Conservation (phyloP, 1,140 invertebrate species). For the Dendrolimus punctatus region DNA sequence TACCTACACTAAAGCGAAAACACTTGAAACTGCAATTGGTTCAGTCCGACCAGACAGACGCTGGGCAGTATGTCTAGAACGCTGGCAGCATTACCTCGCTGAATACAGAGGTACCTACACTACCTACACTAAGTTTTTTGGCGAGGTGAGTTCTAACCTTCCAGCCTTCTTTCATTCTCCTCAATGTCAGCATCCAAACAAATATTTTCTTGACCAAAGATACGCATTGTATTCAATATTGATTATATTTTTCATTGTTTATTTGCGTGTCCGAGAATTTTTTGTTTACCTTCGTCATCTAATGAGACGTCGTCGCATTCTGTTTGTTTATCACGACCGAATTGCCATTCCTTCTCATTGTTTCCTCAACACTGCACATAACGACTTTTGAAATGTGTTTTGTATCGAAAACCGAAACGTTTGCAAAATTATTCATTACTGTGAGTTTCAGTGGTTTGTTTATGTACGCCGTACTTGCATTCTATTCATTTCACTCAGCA, state of each 20-base stretch:
- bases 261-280: conserved; percentile 17
- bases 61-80: too few species aligned
- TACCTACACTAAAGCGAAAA: too few species aligned
- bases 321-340: conserved; percentile 23
- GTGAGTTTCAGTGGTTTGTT: conserved; percentile 39
- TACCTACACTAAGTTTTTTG: too few species aligned
- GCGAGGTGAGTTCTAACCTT: too few species aligned
- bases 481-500: conserved; percentile 46
- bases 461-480: conserved; percentile 38
- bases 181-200: too few species aligned
- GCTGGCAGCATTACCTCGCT: too few species aligned
- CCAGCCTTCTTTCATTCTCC: too few species aligned
- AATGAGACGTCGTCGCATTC: conserved; percentile 12
- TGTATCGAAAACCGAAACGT: conserved; percentile 31
- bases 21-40: too few species aligned
- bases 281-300: conserved; percentile 20
- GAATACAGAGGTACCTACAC: too few species aligned
- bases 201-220: too few species aligned
- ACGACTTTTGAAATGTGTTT: conserved; percentile 22
- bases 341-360: conserved; percentile 12
- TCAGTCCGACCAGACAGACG: too few species aligned
- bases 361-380: conserved; percentile 7
- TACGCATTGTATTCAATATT: too few species aligned
- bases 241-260: conserved; percentile 10
- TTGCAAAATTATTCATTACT: conserved; percentile 55